A percentile compares a stretch with the other conserved stretches of the same genome.
These are phyloP conservation scores for Taurulus bubalis DNA, from an alignment of 2,113 vertebrate genomes.

Conservation along the genomic window DNA sequence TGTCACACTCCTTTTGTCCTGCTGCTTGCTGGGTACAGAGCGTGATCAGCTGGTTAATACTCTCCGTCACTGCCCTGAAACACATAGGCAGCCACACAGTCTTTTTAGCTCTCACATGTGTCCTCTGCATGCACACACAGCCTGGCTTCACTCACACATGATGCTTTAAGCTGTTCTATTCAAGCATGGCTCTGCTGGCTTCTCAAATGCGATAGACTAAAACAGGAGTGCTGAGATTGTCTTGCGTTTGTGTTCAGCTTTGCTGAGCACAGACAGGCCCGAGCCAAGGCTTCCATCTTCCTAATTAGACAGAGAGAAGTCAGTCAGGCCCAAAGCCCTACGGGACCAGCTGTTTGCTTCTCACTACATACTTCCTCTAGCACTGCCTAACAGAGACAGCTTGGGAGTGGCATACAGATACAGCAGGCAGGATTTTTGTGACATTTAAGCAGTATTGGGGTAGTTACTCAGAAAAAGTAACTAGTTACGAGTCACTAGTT, in stretches of 20 bases:
- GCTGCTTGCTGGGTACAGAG: constrained; percentile 99
- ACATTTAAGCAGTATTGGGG: no score
- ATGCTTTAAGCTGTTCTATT: constrained; percentile 45
- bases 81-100: constrained; percentile 51
- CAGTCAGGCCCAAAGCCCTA: constrained; percentile 80
- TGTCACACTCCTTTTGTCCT: constrained; percentile 98
- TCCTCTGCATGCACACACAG: constrained; percentile 39
- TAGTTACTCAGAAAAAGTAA: no score
- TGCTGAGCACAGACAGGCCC: constrained; percentile 75
- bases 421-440: constrained; percentile 29
- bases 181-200: constrained; percentile 49
- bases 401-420: constrained; percentile 45
- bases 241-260: constrained; percentile 75
- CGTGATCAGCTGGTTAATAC: constrained; percentile 98
- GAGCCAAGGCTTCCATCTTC: constrained; percentile 78
- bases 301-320: constrained; percentile 83
- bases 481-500: no score
- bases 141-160: constrained; percentile 47
- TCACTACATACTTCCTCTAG: constrained; percentile 61
- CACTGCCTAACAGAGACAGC: constrained; percentile 45
- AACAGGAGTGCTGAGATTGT: constrained; percentile 55
- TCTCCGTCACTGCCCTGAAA: constrained; percentile 98
- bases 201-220: constrained; percentile 46
- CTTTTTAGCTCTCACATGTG: constrained; percentile 57
- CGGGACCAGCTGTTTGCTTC: constrained; percentile 70